Base-by-base conservation (phyloP, 2,888 invertebrate species). In the Phasia obesa region DNA sequence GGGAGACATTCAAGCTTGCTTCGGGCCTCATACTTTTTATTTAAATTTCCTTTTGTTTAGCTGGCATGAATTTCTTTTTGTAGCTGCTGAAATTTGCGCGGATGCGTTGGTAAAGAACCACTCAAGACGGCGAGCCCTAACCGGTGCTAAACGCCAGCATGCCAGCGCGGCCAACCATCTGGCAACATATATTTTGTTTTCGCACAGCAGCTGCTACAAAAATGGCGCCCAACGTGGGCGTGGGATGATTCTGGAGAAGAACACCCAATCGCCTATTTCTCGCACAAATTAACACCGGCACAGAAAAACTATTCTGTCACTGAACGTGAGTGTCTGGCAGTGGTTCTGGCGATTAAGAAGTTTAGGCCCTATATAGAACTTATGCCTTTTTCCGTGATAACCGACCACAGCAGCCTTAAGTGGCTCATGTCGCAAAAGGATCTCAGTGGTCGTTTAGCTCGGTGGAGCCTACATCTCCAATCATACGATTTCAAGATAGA, bases 361-460 rank as follows among this genome's bases (percentile, higher is more conserved):
- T 51, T 51, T 15, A 25, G 51, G 15, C 51, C 51, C 13, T 51
- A 51, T 15, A 51, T 25, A 15, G 51, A 51, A 15, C 15, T 51
- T 13, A 51, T 51, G 51, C 23, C 51, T 4, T 51, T 51, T 17
- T 11, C 49, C 19, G 19, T 49, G 21, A 49, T 49, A 11, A 49
- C 38, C 13, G 38, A 38, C 11, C 38, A 38, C 3, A 4, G 38
- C 11, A 38, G 38, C 3, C 38, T 38, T 9, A 21, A 49, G 11
- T 49, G 49, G 51, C 25, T 51, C 5, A 51, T 51, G 51, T 25
- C 23, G 1, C 25, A 51, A 25, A 51, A 51, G 25, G 51, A 51
- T 21, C 23, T 51, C 2, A 51, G 1, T 23, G 51, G 51, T 3
- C 13, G 23, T 15, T 15, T 51, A 23, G 23, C 25, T 1, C 13